Conservation (phyloP, 2,888 invertebrate genomes). For the Neria commutata region DNA sequence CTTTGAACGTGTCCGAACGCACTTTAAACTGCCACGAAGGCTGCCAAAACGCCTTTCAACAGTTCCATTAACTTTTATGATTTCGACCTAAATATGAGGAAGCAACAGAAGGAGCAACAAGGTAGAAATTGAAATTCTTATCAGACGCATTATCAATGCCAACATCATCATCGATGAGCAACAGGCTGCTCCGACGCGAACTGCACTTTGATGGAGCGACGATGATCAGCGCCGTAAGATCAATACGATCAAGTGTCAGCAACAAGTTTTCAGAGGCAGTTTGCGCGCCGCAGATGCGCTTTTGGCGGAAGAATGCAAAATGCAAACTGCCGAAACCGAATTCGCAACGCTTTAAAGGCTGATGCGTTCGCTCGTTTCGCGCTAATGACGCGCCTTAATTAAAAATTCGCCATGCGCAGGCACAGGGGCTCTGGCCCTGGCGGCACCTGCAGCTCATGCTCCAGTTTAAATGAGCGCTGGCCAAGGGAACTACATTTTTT, state of each 20-base stretch:
- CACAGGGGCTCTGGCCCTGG: neutral
- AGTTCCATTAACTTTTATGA: neutral
- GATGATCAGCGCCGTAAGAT: no score
- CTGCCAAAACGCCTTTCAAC: neutral
- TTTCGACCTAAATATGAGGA: neutral
- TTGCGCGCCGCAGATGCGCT: no score
- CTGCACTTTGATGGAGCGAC: neutral
- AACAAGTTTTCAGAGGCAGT: no score
- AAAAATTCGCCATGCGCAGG: neutral
- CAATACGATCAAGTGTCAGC: neutral
- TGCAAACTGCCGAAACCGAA: no score
- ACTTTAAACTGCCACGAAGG: neutral
- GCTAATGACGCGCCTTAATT: constrained; percentile 4
- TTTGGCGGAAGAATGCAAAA: no score
- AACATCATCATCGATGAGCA: neutral
- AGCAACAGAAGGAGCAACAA: no score
- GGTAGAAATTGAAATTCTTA: neutral
- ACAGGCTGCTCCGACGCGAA: neutral
- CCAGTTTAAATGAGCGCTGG: neutral
- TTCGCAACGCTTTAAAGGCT: no score
- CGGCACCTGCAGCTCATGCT: neutral
- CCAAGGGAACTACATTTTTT: no score
- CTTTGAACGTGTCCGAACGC: neutral
- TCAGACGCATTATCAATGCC: neutral
- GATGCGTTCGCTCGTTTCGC: no score